Conservation (phyloP, 2,113 vertebrate species). For the Pelecanus crispus region DNA sequence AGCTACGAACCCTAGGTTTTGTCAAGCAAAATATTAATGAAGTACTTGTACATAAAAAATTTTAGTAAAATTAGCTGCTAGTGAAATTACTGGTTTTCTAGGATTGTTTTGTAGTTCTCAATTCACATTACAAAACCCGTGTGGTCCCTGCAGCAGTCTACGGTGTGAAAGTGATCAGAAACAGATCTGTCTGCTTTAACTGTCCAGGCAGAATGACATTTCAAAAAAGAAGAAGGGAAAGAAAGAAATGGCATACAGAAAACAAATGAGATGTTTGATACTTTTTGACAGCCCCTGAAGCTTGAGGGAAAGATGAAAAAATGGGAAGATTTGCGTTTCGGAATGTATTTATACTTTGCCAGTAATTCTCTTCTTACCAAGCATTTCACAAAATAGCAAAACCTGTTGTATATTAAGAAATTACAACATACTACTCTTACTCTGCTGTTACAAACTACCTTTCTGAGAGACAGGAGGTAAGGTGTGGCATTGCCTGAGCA, state of each 20-base stretch:
- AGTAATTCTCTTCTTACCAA: not conserved
- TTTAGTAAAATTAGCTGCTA: not conserved
- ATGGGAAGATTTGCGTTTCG: not conserved
- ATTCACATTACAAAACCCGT: not conserved
- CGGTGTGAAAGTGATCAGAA: not conserved
- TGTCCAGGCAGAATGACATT: not conserved
- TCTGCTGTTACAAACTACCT: not conserved
- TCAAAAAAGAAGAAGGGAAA: not conserved
- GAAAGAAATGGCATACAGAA: not conserved
- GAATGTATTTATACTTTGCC: not conserved
- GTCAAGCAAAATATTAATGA: not conserved
- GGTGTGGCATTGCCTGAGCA: not conserved
- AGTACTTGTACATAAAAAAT: not conserved
- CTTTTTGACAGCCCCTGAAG: not conserved
- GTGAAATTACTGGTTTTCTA: not conserved
- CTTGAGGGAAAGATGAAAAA: not conserved
- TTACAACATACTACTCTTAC: not conserved
- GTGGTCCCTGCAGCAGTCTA: not conserved
- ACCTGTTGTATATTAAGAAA: not conserved
- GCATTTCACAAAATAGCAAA: not conserved
- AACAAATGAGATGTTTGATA: not conserved
- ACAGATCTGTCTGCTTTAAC: not conserved
- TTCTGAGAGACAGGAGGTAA: not conserved
- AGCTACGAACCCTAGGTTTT: not conserved
- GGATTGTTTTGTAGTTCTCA: not conserved